These are phyloP conservation scores for Parambassis ranga DNA, from an alignment of 2,797 vertebrate genomes.

Conservation along the genomic window DNA sequence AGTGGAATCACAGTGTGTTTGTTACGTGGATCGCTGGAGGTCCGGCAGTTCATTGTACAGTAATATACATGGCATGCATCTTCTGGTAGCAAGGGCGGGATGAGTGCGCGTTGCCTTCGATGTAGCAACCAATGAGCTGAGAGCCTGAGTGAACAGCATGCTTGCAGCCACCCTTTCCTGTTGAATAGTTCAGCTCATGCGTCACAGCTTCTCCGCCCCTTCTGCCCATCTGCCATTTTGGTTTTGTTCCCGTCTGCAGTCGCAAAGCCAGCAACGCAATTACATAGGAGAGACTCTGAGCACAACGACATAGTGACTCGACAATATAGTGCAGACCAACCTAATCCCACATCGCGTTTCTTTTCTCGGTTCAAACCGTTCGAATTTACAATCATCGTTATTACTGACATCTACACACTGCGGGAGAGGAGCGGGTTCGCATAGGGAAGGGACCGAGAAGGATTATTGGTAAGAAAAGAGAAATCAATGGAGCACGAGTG, in stretches of 20 bases:
- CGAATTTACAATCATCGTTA: constrained; percentile 39
- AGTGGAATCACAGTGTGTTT: neutral
- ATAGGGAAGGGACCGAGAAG: constrained; percentile 84
- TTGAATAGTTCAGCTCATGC: constrained; percentile 65
- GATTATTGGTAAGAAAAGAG: constrained; percentile 84
- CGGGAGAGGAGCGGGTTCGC: constrained; percentile 83
- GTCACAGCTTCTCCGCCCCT: constrained; percentile 74
- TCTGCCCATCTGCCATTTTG: constrained; percentile 85
- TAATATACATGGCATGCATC: constrained; percentile 59
- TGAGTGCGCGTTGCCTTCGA: neutral
- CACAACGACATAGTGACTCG: constrained; percentile 82
- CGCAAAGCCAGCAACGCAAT: constrained; percentile 77
- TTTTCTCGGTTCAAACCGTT: constrained; percentile 27
- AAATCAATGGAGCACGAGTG: constrained; percentile 77
- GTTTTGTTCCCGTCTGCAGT: constrained; percentile 87
- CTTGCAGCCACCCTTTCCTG: constrained; percentile 53
- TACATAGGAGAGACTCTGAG: constrained; percentile 64
- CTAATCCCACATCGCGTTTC: constrained; percentile 37
- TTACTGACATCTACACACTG: constrained; percentile 61
- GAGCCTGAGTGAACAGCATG: constrained; percentile 33
- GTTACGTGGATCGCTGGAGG: neutral
- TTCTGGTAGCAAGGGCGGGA: constrained; percentile 60
- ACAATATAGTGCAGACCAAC: constrained; percentile 74
- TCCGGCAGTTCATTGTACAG: constrained; percentile 63
- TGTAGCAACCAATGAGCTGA: constrained; percentile 49